phyloP scores from a whole-genome alignment of 2,113 vertebrate genomes.

The Paramormyrops kingsleyae region DNA sequence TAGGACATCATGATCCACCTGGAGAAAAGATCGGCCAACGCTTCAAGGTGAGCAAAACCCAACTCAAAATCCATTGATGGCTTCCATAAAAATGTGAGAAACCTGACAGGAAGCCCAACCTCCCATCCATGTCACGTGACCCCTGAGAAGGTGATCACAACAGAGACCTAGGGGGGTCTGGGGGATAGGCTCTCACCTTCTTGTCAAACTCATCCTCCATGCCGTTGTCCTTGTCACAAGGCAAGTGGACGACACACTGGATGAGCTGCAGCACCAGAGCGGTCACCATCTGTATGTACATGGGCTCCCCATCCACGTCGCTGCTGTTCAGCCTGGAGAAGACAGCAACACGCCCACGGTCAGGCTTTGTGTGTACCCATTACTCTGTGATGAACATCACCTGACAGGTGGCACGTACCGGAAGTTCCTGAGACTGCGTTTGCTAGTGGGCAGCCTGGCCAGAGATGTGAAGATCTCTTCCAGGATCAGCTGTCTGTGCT shows the following conservation, averaged over 20 bases:
- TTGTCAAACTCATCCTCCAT: slow-evolving; percentile 85
- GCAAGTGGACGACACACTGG: slow-evolving; percentile 93
- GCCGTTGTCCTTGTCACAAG: slow-evolving; percentile 70
- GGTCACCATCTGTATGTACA: slow-evolving; percentile 98
- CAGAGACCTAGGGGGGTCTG: not conserved
- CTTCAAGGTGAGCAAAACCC: not conserved
- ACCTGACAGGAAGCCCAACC: not conserved
- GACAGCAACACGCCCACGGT: not conserved
- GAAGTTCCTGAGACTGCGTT: slow-evolving; percentile 96
- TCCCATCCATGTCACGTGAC: not conserved
- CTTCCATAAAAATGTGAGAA: not conserved
- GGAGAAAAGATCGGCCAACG: slow-evolving; percentile 15
- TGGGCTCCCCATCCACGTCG: slow-evolving; percentile 87
- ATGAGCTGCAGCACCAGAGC: slow-evolving; percentile 94
- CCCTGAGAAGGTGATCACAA: not conserved
- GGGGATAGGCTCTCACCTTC: slow-evolving; percentile 50
- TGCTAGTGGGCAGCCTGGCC: slow-evolving; percentile 92
- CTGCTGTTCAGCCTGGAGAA: slow-evolving; percentile 84
- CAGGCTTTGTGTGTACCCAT: not conserved
- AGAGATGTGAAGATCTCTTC: slow-evolving; percentile 98
- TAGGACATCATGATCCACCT: slow-evolving; percentile 94
- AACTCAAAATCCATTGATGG: not conserved
- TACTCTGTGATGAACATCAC: not conserved
- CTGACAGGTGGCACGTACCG: slow-evolving; percentile 59
- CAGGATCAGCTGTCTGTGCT: slow-evolving; percentile 92